phyloP scores from a whole-genome alignment of 2,888 invertebrate species.

The Theodoxus fluviatilis region DNA sequence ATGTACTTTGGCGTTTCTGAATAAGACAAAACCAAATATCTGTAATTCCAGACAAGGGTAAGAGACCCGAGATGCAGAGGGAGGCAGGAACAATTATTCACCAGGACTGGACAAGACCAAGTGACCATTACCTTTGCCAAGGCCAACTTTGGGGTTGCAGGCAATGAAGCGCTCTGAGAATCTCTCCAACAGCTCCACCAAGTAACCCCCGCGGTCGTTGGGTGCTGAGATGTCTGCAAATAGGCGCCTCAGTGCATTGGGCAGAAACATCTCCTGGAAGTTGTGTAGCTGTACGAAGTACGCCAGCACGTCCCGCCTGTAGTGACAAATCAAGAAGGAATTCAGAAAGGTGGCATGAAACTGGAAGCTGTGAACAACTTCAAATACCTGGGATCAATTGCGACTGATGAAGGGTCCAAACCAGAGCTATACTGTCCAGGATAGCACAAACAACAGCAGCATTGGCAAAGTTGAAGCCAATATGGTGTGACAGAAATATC shows the following conservation, averaged over 20 bases:
- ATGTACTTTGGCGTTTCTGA: too few relatives aligned
- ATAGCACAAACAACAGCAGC: too few relatives aligned
- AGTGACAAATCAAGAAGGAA: slow-evolving; percentile 26
- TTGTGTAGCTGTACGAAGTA: slow-evolving; percentile 66
- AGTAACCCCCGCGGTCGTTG: slow-evolving; percentile 64
- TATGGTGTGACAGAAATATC: too few relatives aligned
- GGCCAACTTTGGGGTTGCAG: slow-evolving; percentile 66
- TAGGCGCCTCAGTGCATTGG: slow-evolving; percentile 67
- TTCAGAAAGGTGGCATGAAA: neutral
- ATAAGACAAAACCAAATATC: too few relatives aligned
- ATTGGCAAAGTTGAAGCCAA: too few relatives aligned
- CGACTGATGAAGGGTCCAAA: neutral
- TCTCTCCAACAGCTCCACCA: slow-evolving; percentile 66
- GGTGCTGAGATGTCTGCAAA: slow-evolving; percentile 67
- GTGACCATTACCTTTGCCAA: slow-evolving; percentile 64
- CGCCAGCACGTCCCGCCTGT: slow-evolving; percentile 61
- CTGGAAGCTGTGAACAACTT: neutral
- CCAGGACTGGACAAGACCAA: too few relatives aligned
- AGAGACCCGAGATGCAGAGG: too few relatives aligned
- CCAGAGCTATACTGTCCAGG: too few relatives aligned
- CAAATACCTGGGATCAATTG: neutral
- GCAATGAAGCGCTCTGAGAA: slow-evolving; percentile 66
- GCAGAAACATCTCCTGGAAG: slow-evolving; percentile 67
- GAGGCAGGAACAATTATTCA: too few relatives aligned
- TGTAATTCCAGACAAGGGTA: too few relatives aligned